Conservation (phyloP, 2,797 vertebrate species). For the Acropternis orthonyx region DNA sequence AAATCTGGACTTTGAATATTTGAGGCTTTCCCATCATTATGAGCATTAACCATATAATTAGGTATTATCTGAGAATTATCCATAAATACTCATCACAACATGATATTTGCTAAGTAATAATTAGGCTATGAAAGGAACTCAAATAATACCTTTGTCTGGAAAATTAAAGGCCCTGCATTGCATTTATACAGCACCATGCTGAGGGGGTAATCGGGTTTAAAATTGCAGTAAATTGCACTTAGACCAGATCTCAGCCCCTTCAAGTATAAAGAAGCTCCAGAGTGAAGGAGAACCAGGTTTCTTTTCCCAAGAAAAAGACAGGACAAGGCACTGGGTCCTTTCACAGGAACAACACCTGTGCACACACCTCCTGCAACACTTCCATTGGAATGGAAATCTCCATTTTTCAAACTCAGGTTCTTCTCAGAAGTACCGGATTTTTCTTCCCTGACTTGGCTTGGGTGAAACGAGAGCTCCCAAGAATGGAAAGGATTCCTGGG, state of each 20-base stretch:
- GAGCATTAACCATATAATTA: constrained; percentile 49
- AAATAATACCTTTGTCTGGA: constrained; percentile 50
- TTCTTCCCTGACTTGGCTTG: neutral
- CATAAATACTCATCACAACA: constrained; percentile 53
- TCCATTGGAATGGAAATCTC: neutral
- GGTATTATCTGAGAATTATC: constrained; percentile 58
- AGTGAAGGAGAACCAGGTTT: neutral
- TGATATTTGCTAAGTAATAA: constrained; percentile 54
- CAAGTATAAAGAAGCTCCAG: neutral
- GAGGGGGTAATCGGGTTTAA: constrained; percentile 50
- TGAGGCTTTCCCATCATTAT: constrained; percentile 37
- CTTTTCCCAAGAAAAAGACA: neutral
- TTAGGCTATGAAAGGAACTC: constrained; percentile 47
- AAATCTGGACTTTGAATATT: neutral
- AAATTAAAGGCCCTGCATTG: constrained; percentile 29
- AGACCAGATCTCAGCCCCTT: neutral
- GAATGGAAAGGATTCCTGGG: neutral
- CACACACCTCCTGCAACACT: neutral
- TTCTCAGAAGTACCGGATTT: neutral
- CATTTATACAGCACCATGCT: constrained; percentile 10
- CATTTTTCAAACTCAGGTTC: neutral
- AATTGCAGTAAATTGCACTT: constrained; percentile 10
- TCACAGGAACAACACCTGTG: neutral
- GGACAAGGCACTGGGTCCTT: neutral
- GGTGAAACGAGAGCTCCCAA: neutral